Percentiles rank a stretch among this genome's conserved stretches.
Evolutionary conservation across 2,113 vertebrate genomes (phyloP).

Genomic region (Myodes glareolus): DNA sequence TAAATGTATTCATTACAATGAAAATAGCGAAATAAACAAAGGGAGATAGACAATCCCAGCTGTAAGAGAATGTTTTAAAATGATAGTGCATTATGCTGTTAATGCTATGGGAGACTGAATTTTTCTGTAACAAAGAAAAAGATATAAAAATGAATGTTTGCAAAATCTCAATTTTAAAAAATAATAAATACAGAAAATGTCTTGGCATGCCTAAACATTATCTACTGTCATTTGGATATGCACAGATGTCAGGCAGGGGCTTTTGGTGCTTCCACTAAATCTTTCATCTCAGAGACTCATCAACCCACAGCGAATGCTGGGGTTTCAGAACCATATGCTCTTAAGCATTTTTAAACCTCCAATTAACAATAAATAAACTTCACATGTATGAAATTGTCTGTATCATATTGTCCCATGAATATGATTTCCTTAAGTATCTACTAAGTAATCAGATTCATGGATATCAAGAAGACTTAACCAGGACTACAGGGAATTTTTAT

Average conservation of each 20-base stretch:
- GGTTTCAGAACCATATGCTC: not conserved
- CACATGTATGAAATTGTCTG: not conserved
- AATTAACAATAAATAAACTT: not conserved
- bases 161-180: not conserved
- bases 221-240: not conserved
- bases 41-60: not conserved
- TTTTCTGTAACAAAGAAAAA: not conserved
- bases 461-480: not conserved
- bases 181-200: not conserved
- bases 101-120: not conserved
- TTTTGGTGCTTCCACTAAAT: not conserved
- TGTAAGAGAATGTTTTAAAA: not conserved
- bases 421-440: not conserved
- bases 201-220: not conserved
- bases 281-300: not conserved
- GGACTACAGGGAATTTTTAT: not conserved
- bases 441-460: not conserved
- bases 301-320: not conserved
- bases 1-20: slow-evolving; percentile 21
- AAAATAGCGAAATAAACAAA: slow-evolving; percentile 49
- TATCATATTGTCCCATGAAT: not conserved
- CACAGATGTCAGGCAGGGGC: not conserved
- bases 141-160: not conserved
- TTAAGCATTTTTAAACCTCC: not conserved
- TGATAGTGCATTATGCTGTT: not conserved